Base-by-base conservation (phyloP, 2,113 vertebrate genomes). In the Ptilonorhynchus violaceus region DNA sequence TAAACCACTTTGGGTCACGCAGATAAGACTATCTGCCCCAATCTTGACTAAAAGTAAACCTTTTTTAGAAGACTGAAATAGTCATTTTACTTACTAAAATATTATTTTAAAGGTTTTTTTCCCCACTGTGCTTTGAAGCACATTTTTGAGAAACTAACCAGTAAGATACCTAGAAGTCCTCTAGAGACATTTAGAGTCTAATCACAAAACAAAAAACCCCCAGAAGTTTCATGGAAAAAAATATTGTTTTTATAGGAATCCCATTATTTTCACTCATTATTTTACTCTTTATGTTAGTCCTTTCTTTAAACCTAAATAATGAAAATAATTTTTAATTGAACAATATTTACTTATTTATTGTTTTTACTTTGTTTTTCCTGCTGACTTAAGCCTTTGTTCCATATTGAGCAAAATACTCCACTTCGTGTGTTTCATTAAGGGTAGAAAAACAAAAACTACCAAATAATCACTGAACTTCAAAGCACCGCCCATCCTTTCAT, bases 1-100 rank as follows among this genome's bases (percentile, higher is more conserved):
- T 69, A 70, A 74, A 59, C 15, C 3, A 8, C 46, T 92, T 83
- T 55, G 23, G 35, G 28, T 89, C n/a, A 22, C 7, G 10, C 42
- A 86, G 95, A 95, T 94, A 96, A 92, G 67, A 52, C 23, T 84
- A 84, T 95, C 59, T 84, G 52, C 28, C 15, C 19, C 33, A 41
- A 52, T 88, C 78, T 69, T 59, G 50, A 84, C 83, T 56, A 59
- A 85, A 95, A 55, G 63, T 21, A 92, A 95, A 85, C 27, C 19
- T 46, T 72, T 82, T 50, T 77, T 59, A 80, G 55, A 80, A 66
- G 41, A 73, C 0, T 59, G 39, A 92, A 86, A 68, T 74, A 76
- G 82, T 88, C 49, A 17, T 70, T 78, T 93, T 88, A 80, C 42
- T 86, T 74, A 82, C 35, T 92, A 69, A 95, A 95, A 85, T 76